Base-by-base conservation (phyloP, 2,797 vertebrate genomes). In the Diplodus puntazzo region DNA sequence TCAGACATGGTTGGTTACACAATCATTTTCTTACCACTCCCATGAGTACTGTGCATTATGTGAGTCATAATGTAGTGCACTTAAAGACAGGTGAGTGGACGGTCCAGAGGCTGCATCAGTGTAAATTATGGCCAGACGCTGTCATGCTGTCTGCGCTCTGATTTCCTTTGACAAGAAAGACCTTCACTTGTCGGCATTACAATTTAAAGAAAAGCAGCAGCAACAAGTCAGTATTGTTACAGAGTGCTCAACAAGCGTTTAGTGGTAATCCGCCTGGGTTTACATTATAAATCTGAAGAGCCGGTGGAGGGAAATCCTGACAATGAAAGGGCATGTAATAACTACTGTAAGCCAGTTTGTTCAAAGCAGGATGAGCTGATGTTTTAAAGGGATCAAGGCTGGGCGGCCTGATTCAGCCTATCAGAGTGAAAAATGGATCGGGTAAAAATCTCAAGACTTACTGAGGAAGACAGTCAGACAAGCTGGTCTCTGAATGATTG, bases 1-100 rank as follows among this genome's bases (percentile, higher is more conserved):
- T 69, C 69, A 86, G 85, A 86, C 84, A 60, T 42, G 5, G 12
- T 30, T 58, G 21, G 71, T 83, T 62, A 25, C 66, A 20, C 69
- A 75, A 23, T 45, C 23, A 34, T 49, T 53, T 11, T 20, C 64
- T 30, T 5, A 60, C 85, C 69, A 58, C 79, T 76, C 79, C 84
- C 64, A 27, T 43, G 52, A 49, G 43, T 46, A 53, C 8, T 59
- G 62, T 49, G 21, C 25, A 57, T 60, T 43, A 2, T 23, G 25
- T 81, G 79, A 86, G 65, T 79, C 69, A 88, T 20, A 46, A 25
- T n/a, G 25, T 1, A 49, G 30, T 42, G 39, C 39, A 39, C 39
- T 39, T 39, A 39, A 12, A 30, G 63, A 53, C 14, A 42, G 60
- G 20, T 39, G 5, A 55, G 12, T 27, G 23, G 4, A 23, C 42